Base-by-base conservation (phyloP, 2,888 invertebrate genomes). In the Azorinus chamasolen region DNA sequence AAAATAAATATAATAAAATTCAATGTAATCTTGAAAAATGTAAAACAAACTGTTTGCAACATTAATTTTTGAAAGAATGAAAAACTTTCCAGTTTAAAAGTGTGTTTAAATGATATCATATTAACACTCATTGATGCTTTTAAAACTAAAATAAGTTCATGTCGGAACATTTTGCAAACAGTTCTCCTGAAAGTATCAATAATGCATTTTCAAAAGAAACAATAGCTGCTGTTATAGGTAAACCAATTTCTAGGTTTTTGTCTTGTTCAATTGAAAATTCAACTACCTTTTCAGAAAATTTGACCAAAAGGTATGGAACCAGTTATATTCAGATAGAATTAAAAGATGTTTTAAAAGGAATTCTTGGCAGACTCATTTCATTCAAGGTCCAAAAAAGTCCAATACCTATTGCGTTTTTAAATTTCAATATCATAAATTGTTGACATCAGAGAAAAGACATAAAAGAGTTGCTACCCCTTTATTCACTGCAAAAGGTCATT, bases 331-430 rank as follows among this genome's bases (percentile, higher is more conserved):
- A 8, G 27, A 43, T 22, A 45, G 18, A 45, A 59, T 24, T 37
- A 24, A 39, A 12, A 6, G 59, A 8, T 59, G 45, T 25, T 59
- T 59, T 25, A 4, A 45, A 45, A 45, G 59, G 45, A 46, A 59
- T 24, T 20, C 45, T 39, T 59, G 59, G 45, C 22, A 59, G 24
- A 46, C 25, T 4, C 27, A 25, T 16, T 43, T 41, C 41, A 41
- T 41, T 41, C 41, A 16, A 41, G 41, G 41, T 41, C 41, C 45
- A n/a, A n/a, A 46, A 46, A 14, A 59, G 39, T 46, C 46, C 22
- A 59, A 59, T 20, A 43, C 59, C 12, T 39, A 59, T 39, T 59
- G 59, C 45, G 24, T 46, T 25, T 59, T 59, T 45, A 43, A 20
- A 16, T 18, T 58, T 25, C n/a, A n/a, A n/a, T n/a, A n/a, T n/a